These are phyloP conservation scores for Saxidomus purpurata DNA, from an alignment of 1,140 invertebrate genomes.

Conservation along the genomic window DNA sequence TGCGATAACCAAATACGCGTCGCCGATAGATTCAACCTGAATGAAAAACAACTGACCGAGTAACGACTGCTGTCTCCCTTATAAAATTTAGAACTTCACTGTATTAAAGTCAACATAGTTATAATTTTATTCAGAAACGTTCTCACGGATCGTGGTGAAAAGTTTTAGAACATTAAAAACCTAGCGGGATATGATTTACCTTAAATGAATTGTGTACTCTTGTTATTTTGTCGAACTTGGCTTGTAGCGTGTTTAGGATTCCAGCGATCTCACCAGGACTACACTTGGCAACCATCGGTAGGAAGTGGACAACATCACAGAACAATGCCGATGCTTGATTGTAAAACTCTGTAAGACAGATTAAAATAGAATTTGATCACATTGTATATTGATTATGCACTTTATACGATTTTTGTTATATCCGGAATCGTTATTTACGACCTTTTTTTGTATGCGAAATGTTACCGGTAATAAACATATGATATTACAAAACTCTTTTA, in stretches of 20 bases:
- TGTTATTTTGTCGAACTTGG: slow-evolving; percentile 72
- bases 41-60: not conserved
- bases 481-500: too few relatives aligned
- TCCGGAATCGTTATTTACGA: too few relatives aligned
- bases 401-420: too few relatives aligned
- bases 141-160: not conserved
- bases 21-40: slow-evolving; percentile 89
- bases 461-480: too few relatives aligned
- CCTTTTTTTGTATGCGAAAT: too few relatives aligned
- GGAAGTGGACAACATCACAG: slow-evolving; percentile 78
- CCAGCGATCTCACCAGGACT: slow-evolving; percentile 71
- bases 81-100: too few relatives aligned
- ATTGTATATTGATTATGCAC: too few relatives aligned
- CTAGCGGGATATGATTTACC: slow-evolving; percentile 58
- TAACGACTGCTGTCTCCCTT: too few relatives aligned
- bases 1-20: slow-evolving; percentile 78
- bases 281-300: slow-evolving; percentile 72
- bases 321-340: slow-evolving; percentile 75
- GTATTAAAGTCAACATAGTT: too few relatives aligned
- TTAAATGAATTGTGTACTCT: slow-evolving; percentile 73
- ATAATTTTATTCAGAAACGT: too few relatives aligned
- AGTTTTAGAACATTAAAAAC: not conserved
- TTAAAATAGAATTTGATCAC: too few relatives aligned
- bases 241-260: slow-evolving; percentile 72
- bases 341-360: slow-evolving; percentile 64